A percentile compares a stretch with the other conserved stretches of the same genome.
These are phyloP conservation scores for Lagorchestes hirsutus DNA, from an alignment of 2,797 vertebrate species.

Conservation along the genomic window DNA sequence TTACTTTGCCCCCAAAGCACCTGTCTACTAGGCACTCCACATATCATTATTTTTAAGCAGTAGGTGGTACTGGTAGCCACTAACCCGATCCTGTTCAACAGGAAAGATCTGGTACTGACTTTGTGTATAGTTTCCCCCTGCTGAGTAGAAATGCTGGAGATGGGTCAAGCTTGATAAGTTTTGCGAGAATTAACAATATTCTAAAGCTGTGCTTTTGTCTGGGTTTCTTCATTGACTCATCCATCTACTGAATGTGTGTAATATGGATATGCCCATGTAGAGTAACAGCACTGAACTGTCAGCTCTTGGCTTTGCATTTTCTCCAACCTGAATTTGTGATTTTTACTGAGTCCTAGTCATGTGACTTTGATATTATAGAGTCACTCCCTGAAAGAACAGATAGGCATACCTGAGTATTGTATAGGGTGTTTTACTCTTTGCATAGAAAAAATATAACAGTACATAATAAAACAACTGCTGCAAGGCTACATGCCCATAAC, in stretches of 20 bases:
- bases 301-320: not conserved
- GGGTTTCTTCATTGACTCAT: not conserved
- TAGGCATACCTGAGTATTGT: not conserved
- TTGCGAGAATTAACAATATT: not conserved
- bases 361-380: not conserved
- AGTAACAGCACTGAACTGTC: not conserved
- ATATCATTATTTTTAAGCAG: not conserved
- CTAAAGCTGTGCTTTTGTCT: not conserved
- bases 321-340: not conserved
- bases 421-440: not conserved
- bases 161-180: not conserved
- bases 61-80: not conserved
- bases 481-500: not conserved
- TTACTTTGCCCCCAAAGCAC: not conserved
- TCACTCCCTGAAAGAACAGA: not conserved
- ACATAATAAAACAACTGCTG: not conserved
- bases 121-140: not conserved
- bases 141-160: not conserved
- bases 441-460: not conserved
- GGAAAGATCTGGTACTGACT: not conserved
- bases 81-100: not conserved
- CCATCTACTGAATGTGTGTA: not conserved
- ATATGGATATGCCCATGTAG: not conserved
- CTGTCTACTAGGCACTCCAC: not conserved
- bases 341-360: not conserved